These are phyloP conservation scores for Bombus terrestris DNA, from an alignment of 1,140 invertebrate species.

Conservation along the genomic window DNA sequence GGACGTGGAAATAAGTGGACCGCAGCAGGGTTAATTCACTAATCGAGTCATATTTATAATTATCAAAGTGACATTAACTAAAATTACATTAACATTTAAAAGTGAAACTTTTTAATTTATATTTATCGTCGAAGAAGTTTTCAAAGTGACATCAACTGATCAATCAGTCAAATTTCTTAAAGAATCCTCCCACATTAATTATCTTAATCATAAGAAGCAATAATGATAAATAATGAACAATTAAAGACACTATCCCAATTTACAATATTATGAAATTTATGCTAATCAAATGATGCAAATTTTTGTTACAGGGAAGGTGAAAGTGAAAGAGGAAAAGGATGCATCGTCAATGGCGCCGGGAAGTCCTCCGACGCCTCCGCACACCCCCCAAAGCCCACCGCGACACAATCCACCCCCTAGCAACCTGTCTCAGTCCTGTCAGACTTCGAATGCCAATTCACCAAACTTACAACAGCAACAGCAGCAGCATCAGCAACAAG, in stretches of 20 bases:
- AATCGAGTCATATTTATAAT: not conserved
- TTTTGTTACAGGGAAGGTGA: slow-evolving; percentile 76
- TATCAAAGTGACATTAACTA: not conserved
- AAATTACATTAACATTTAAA: too few relatives aligned
- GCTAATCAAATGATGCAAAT: not conserved
- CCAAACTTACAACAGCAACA: slow-evolving; percentile 58
- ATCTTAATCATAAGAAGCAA: too few relatives aligned
- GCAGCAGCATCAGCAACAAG: slow-evolving; percentile 31
- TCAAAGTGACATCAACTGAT: not conserved
- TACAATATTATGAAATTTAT: not conserved
- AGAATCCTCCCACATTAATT: too few relatives aligned
- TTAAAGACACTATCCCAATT: not conserved
- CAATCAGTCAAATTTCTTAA: too few relatives aligned
- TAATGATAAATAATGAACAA: too few relatives aligned
- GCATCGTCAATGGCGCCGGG: slow-evolving; percentile 80
- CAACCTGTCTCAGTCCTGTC: slow-evolving; percentile 75
- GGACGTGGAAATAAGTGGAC: too few relatives aligned
- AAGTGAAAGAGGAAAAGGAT: slow-evolving; percentile 79
- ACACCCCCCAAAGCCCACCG: slow-evolving; percentile 80
- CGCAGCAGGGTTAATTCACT: not conserved
- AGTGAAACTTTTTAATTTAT: not conserved
- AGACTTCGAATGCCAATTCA: slow-evolving; percentile 70
- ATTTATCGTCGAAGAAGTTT: not conserved
- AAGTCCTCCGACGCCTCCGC: slow-evolving; percentile 81
- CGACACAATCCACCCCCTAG: slow-evolving; percentile 74